Conservation (phyloP, 2,888 invertebrate genomes). For the Phymatocera aterrima region DNA sequence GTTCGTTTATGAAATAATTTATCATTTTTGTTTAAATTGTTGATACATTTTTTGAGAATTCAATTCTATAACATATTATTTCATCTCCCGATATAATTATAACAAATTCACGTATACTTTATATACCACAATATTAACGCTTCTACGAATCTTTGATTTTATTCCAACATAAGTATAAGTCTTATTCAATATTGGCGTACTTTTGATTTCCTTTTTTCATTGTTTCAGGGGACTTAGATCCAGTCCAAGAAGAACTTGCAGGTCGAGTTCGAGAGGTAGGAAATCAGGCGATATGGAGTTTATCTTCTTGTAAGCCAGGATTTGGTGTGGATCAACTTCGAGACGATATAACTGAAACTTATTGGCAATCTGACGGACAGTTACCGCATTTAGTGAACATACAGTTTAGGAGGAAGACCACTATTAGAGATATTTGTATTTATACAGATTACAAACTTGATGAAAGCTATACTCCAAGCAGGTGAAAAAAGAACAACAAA, state of each 20-base stretch:
- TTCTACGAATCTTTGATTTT: too few relatives aligned
- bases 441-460: slow-evolving; percentile 99
- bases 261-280: slow-evolving; percentile 89
- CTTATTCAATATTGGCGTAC: background rate
- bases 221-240: slow-evolving; percentile 73
- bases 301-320: slow-evolving; percentile 99
- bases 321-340: slow-evolving; percentile 98
- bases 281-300: slow-evolving; percentile 96
- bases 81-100: too few relatives aligned
- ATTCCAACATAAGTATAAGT: background rate
- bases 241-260: slow-evolving; percentile 78
- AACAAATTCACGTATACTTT: too few relatives aligned
- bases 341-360: slow-evolving; percentile 97
- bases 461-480: slow-evolving; percentile 98
- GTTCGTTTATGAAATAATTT: slow-evolving; percentile 2
- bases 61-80: too few relatives aligned
- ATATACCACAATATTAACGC: too few relatives aligned
- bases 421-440: slow-evolving; percentile 95
- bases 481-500: slow-evolving; percentile 70
- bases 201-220: background rate
- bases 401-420: slow-evolving; percentile 96
- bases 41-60: too few relatives aligned
- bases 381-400: slow-evolving; percentile 98
- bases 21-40: background rate
- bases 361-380: slow-evolving; percentile 99